These are phyloP conservation scores for Alosa sapidissima DNA, from an alignment of 2,797 vertebrate genomes.

Conservation along the genomic window DNA sequence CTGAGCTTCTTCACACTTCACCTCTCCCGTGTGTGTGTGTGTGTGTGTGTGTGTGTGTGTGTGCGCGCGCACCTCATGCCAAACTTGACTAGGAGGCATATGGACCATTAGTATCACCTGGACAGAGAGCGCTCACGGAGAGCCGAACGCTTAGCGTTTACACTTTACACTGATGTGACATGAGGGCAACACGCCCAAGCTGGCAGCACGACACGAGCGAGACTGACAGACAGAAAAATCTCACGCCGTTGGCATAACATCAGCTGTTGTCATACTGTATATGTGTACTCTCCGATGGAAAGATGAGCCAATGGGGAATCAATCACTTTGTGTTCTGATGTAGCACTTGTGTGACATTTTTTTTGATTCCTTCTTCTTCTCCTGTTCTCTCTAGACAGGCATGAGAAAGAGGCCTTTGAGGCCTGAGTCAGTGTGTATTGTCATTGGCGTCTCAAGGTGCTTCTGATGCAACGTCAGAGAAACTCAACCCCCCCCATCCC, in stretches of 20 bases:
- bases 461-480: background rate
- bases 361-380: background rate
- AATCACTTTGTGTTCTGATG: background rate
- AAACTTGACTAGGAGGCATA: background rate
- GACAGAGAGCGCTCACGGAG: background rate
- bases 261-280: background rate
- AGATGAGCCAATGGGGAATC: background rate
- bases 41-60: too few relatives aligned
- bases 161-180: slow-evolving; percentile 14
- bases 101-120: slow-evolving; percentile 16
- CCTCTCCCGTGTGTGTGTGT: background rate
- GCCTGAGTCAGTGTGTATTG: background rate
- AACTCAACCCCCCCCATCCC: background rate
- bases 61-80: background rate
- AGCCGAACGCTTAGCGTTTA: background rate
- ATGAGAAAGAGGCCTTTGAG: background rate
- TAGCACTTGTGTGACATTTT: background rate
- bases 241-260: background rate
- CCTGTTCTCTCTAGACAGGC: background rate
- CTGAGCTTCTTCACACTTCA: slow-evolving; percentile 11
- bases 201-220: slow-evolving; percentile 41
- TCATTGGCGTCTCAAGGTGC: background rate
- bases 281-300: background rate
- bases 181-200: slow-evolving; percentile 33
- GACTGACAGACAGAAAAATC: background rate